A percentile compares a stretch with the other conserved stretches of the same genome.
Evolutionary conservation across 2,113 vertebrate species (phyloP).

Genomic region (Nothoprocta perdicaria): DNA sequence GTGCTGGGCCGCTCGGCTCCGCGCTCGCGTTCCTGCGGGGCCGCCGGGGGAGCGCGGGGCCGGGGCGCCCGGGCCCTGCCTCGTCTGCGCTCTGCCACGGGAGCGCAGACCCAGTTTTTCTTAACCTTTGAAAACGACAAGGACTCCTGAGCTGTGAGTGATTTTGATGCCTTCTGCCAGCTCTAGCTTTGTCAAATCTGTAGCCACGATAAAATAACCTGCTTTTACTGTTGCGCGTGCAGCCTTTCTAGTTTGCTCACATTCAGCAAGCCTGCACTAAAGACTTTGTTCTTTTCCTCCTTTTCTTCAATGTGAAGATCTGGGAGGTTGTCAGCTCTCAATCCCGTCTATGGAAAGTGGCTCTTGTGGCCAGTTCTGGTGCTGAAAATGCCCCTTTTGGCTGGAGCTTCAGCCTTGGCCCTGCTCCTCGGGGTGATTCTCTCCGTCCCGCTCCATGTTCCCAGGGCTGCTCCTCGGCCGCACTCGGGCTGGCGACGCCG

Average conservation of each 20-base stretch:
- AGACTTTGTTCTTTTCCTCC: background rate
- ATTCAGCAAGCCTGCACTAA: background rate
- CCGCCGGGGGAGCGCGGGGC: no score
- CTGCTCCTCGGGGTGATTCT: background rate
- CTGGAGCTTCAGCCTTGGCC: background rate
- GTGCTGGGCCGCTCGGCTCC: background rate
- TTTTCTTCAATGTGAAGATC: background rate
- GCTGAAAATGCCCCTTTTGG: background rate
- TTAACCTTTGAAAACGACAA: background rate
- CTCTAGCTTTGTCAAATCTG: background rate
- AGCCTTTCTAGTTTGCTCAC: background rate
- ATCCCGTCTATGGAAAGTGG: background rate
- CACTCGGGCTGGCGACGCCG: background rate
- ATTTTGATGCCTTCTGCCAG: background rate
- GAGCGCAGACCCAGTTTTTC: background rate
- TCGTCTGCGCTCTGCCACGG: background rate
- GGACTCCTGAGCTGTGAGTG: background rate
- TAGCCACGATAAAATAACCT: background rate
- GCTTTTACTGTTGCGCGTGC: fast-evolving
- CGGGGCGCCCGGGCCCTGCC: no score
- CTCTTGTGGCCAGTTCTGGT: background rate
- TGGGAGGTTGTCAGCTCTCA: fast-evolving
- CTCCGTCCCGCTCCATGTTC: background rate
- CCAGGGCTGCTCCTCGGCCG: background rate
- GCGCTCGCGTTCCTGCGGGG: no score